Evolutionary conservation across 1,140 invertebrate species (phyloP), one percentile per base, ranked within the genome.

Genomic region (Camponotus vicinus): DNA sequence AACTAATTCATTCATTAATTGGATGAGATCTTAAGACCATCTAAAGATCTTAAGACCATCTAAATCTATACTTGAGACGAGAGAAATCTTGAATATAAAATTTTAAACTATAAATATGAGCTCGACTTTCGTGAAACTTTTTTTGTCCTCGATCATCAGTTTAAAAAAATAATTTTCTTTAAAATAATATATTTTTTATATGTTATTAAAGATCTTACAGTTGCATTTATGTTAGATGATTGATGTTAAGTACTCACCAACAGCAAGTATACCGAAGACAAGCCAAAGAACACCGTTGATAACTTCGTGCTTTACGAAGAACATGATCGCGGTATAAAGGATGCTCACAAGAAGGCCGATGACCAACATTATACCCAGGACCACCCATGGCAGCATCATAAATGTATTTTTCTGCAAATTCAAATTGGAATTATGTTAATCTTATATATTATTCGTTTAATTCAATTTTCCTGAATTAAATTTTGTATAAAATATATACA

Each of bases 321-420:
- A 97, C 42, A 96, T 96, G 78, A 98, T 96, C 15, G 96, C 96
- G 2, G 97, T 98, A 90, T 97, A 97, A 49, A 98, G 95, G 32
- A 98, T 96, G 77, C 97, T 98, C 79, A 98, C 96, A 32, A 97
- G 93, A 63, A 98, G 92, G 7, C 97, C 97, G 78, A 98, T 95
- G 0, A 97, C 97, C 45, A 98, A 95, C 95, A 98, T 97, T 49
- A 98, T 96, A 0, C 97, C 97, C 34, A 98, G 94, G 37, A 97
- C 96, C 18, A 98, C 97, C 97, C 97, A 98, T 42, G 97, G 97
- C 32, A 98, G 95, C 97, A 98, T 98, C 86, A 98, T 93, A 93
- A 97, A 97, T 85, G 97, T 97, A 89, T 97, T 97, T 92, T 96
- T 96, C 97, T 98, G 94, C 7, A 96, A 95, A 84, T 86, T 64